Percentiles rank a stretch among this genome's conserved stretches.
Evolutionary conservation across 2,888 invertebrate genomes (phyloP).

Genomic region (Dascillus cervinus): DNA sequence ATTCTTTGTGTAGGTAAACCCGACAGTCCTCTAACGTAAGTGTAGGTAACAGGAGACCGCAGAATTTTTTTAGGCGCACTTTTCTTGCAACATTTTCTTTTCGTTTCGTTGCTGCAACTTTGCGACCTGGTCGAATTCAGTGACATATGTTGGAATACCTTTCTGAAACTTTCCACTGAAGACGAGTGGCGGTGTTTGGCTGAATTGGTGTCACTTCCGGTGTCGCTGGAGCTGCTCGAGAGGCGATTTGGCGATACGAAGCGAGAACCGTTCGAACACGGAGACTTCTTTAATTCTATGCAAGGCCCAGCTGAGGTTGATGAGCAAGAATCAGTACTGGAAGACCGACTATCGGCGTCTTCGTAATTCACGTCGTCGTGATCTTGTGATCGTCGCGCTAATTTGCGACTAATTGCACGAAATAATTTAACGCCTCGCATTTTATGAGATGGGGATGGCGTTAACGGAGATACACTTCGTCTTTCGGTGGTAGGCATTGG

Average conservation of each 20-base stretch:
- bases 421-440: conserved; percentile 56
- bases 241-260: conserved; percentile 41
- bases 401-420: conserved; percentile 56
- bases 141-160: conserved; percentile 62
- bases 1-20: conserved; percentile 76
- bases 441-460: conserved; percentile 50
- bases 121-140: conserved; percentile 54
- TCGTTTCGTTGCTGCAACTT: conserved; percentile 49
- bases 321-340: conserved; percentile 40
- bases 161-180: conserved; percentile 57
- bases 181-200: conserved; percentile 40
- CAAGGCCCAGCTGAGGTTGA: conserved; percentile 34
- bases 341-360: conserved; percentile 44
- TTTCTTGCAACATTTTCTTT: conserved; percentile 48
- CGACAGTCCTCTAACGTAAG: conserved; percentile 72
- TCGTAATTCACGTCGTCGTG: conserved; percentile 42
- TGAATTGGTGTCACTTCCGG: conserved; percentile 54
- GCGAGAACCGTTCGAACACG: conserved; percentile 33
- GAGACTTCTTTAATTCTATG: conserved; percentile 14
- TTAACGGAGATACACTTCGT: conserved; percentile 40
- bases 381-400: conserved; percentile 51
- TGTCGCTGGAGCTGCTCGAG: conserved; percentile 53
- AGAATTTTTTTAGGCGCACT: conserved; percentile 66
- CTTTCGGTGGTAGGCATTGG: conserved; percentile 24
- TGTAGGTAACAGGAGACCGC: conserved; percentile 69